Evolutionary conservation across 2,113 vertebrate species (phyloP).

Genomic region (Macquaria australasica): DNA sequence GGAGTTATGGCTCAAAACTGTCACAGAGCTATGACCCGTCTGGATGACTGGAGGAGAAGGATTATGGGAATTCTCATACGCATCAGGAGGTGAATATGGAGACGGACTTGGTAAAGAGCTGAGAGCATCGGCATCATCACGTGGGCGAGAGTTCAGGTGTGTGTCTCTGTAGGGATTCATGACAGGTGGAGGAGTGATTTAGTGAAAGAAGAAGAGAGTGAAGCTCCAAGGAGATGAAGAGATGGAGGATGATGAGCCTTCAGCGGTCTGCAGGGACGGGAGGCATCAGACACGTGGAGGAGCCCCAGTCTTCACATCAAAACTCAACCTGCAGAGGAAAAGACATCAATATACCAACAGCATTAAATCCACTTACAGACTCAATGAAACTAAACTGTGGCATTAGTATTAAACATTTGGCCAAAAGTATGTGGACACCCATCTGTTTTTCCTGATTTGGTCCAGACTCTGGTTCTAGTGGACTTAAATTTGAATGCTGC

Average conservation of each 20-base stretch:
- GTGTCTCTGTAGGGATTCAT: conserved; percentile 53
- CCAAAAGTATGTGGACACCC: neutral
- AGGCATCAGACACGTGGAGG: neutral
- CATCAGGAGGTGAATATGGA: neutral
- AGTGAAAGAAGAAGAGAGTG: neutral
- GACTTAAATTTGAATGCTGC: neutral
- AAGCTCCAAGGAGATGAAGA: neutral
- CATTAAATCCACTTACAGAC: neutral
- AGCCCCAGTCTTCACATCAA: conserved; percentile 4
- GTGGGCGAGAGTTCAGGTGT: neutral
- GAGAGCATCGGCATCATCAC: accelerated
- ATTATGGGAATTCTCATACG: neutral
- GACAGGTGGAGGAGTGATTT: neutral
- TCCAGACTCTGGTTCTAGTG: neutral
- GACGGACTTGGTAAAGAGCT: neutral
- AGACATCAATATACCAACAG: neutral
- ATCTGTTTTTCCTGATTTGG: neutral
- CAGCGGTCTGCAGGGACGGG: neutral
- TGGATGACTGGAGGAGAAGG: neutral
- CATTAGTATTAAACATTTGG: neutral
- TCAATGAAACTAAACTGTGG: neutral
- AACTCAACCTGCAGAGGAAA: neutral
- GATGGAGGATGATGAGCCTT: neutral
- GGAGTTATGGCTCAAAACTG: accelerated
- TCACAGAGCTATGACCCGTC: conserved; percentile 18